Percentiles rank a stretch among this genome's conserved stretches.
Conservation (phyloP, 2,113 vertebrate genomes). For the Crotalus tigris region DNA sequence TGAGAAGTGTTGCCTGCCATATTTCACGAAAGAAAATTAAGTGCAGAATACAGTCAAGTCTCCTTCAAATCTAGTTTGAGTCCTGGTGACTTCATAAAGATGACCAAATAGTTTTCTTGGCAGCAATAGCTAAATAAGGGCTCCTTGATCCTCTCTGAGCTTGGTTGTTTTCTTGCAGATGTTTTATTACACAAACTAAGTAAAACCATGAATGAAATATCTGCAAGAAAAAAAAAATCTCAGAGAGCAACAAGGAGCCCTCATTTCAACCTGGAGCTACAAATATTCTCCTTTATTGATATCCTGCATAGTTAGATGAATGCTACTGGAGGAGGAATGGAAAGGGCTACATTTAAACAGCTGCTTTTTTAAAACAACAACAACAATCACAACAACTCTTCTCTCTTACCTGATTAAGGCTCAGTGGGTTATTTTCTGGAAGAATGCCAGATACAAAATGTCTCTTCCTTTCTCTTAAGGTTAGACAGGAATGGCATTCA, state of each 20-base stretch:
- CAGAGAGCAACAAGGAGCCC: not conserved
- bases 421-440: not conserved
- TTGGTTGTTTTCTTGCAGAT: not conserved
- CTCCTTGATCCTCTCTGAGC: not conserved
- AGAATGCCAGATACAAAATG: not conserved
- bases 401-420: not conserved
- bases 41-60: not conserved
- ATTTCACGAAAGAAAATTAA: conserved; percentile 1
- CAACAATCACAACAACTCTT: not conserved
- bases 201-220: not conserved
- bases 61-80: not conserved
- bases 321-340: too few species aligned
- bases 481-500: not conserved
- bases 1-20: not conserved
- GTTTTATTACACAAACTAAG: not conserved
- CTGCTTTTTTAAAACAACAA: not conserved
- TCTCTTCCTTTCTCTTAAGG: not conserved
- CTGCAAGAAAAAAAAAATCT: not conserved
- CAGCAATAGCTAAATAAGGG: not conserved
- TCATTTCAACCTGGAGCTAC: not conserved
- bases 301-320: not conserved
- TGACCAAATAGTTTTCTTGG: not conserved
- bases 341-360: not conserved
- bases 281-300: not conserved
- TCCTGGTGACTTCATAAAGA: not conserved